A percentile compares a stretch with the other conserved stretches of the same genome.
phyloP scores from a whole-genome alignment of 1,140 invertebrate species.

The Lepidurus apus region DNA sequence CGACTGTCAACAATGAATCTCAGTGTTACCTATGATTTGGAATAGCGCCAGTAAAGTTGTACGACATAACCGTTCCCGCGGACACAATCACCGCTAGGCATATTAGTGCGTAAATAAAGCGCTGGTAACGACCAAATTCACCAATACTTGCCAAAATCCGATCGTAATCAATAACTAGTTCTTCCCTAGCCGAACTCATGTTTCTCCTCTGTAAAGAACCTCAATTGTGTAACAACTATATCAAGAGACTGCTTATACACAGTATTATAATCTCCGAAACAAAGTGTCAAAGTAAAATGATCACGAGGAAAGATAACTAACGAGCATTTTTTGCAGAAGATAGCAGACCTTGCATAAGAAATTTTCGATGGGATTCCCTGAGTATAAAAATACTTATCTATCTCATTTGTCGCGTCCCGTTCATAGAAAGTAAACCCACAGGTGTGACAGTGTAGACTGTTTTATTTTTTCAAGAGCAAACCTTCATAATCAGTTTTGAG shows the following conservation, averaged over 20 bases:
- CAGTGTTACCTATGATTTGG: slow-evolving; percentile 28
- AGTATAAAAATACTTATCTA: too few relatives aligned
- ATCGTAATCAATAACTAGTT: slow-evolving; percentile 8
- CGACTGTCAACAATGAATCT: neutral
- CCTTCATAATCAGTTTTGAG: slow-evolving; percentile 9
- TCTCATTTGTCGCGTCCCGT: too few relatives aligned
- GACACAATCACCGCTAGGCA: slow-evolving; percentile 29
- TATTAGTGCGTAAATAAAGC: slow-evolving; percentile 11
- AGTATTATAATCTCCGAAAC: neutral
- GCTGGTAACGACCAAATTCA: slow-evolving; percentile 23
- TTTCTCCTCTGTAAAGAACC: too few relatives aligned
- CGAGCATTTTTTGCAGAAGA: neutral
- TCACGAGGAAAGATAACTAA: neutral
- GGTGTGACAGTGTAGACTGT: neutral
- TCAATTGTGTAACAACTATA: neutral
- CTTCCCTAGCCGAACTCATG: neutral
- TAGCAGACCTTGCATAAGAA: neutral
- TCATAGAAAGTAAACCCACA: too few relatives aligned
- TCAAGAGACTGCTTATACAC: neutral
- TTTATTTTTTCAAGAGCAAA: neutral
- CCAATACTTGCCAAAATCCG: slow-evolving; percentile 22
- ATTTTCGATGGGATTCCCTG: too few relatives aligned
- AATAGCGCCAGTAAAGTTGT: slow-evolving; percentile 28
- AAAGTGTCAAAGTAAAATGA: neutral
- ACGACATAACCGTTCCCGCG: slow-evolving; percentile 25